Evolutionary conservation across 2,888 invertebrate genomes (phyloP), one percentile per base, ranked within the genome.

Genomic region (Synanthedon formicaeformis): DNA sequence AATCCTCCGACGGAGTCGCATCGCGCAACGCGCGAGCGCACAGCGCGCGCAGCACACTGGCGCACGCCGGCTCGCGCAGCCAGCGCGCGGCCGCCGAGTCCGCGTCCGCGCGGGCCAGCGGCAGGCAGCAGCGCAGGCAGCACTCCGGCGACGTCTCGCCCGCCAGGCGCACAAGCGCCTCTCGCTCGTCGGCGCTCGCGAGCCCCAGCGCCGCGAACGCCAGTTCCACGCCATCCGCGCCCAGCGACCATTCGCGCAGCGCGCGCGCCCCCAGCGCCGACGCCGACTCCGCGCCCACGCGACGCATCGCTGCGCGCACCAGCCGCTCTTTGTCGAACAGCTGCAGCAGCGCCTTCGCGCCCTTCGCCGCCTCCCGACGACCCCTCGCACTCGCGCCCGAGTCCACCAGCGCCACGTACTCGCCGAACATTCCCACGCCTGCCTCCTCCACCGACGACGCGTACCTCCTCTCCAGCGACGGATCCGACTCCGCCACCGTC

Each of bases 201-300:
- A 90, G 88, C 40, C 81, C 79, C 55, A 92, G 66, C 51, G 92
- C 65, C 54, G 90, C 79, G 69, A 94, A 93, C 50, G 91, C 78
- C 11, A 94, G 76, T 63, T 92, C 90, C 2, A 92, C 78, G 2
- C 92, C 76, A 40, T 87, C 69, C 57, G 88, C n/a, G 16, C n/a
- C 56, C 54, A 60, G 48, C 59, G 62, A 67, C 49, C 58, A 57
- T 58, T 45, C n/a, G 45, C 34, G 54, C 53, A 51, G 56, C 61
- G 52, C 54, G n/a, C 50, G 49, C 52, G 40, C 76, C 75, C 41
- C 73, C 71, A 34, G 10, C 34, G 10, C 34, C 27, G 3, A 52
- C 5, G 1, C 2, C 10, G 16, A 10, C 85, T 75, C 60, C 90
- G 69, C 8, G 78, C 69, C 59, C 69, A 66, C 4, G 71, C 65